Conservation (phyloP, 2,888 invertebrate genomes). For the Drosophila phalerata region DNA sequence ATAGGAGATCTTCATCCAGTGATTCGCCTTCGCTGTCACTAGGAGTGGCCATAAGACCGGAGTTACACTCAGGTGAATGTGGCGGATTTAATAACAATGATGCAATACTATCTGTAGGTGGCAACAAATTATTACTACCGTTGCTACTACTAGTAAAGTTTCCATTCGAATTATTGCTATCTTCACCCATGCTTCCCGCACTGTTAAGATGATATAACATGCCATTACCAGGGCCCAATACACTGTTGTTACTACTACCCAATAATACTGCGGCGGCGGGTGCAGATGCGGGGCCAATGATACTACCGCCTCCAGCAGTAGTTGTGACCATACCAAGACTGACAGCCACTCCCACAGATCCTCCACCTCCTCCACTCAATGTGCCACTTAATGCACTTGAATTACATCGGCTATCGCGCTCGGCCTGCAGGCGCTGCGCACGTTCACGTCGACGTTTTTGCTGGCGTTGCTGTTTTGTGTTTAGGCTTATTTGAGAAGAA, state of each 20-base stretch:
- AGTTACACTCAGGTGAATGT: slow-evolving; percentile 84
- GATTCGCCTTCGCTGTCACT: slow-evolving; percentile 85
- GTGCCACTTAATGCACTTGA: slow-evolving; percentile 56
- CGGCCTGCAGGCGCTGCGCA: slow-evolving; percentile 96
- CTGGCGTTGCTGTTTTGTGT: slow-evolving; percentile 86
- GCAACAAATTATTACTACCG: slow-evolving; percentile 83
- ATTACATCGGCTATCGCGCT: slow-evolving; percentile 88
- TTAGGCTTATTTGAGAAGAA: slow-evolving; percentile 71
- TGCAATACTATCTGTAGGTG: slow-evolving; percentile 85
- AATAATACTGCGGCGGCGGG: slow-evolving; percentile 39
- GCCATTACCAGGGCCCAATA: slow-evolving; percentile 57
- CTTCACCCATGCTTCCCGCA: slow-evolving; percentile 84
- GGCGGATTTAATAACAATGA: slow-evolving; percentile 84
- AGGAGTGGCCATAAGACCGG: slow-evolving; percentile 83
- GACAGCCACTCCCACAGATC: slow-evolving; percentile 57
- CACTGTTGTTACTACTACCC: slow-evolving; percentile 40
- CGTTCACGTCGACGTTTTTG: slow-evolving; percentile 95
- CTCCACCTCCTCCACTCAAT: slow-evolving; percentile 45
- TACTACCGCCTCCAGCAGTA: slow-evolving; percentile 13
- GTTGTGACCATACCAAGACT: slow-evolving; percentile 54
- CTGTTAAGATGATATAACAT: slow-evolving; percentile 81
- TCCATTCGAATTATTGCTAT: slow-evolving; percentile 84
- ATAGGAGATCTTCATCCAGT: slow-evolving; percentile 84
- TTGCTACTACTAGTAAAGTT: slow-evolving; percentile 84
- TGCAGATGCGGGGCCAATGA: slow-evolving; percentile 36